These are phyloP conservation scores for Microctonus hyperodae DNA, from an alignment of 2,888 invertebrate species.

Conservation along the genomic window DNA sequence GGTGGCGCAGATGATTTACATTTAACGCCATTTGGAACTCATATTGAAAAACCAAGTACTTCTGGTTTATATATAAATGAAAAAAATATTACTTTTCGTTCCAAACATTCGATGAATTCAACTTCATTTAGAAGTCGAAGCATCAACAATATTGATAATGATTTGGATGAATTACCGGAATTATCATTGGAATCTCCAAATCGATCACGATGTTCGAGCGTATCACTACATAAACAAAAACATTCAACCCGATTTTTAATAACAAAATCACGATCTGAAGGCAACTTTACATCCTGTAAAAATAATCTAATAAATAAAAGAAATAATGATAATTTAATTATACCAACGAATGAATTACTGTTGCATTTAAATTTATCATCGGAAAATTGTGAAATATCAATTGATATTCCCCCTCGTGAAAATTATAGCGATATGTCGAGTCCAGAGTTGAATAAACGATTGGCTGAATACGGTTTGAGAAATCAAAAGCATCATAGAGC, in stretches of 20 bases:
- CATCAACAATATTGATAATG: neutral
- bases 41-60: neutral
- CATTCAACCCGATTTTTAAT: constrained; percentile 35
- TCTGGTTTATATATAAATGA: neutral
- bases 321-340: neutral
- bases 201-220: neutral
- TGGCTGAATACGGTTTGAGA: constrained; percentile 66
- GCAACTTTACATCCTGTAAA: constrained; percentile 25
- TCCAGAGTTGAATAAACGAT: constrained; percentile 60
- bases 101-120: neutral
- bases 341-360: constrained; percentile 6
- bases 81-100: neutral
- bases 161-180: constrained; percentile 2
- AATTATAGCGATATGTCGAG: neutral
- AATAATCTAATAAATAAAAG: neutral
- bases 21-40: neutral
- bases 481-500: constrained; percentile 65
- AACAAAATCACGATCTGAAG: constrained; percentile 45
- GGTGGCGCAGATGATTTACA: neutral
- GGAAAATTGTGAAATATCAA: neutral
- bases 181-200: neutral
- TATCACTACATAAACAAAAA: constrained; percentile 19
- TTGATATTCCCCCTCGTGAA: neutral
- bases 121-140: neutral
- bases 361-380: constrained; percentile 4